These are phyloP conservation scores for Eilema depressum DNA, from an alignment of 2,888 invertebrate species.

Conservation along the genomic window DNA sequence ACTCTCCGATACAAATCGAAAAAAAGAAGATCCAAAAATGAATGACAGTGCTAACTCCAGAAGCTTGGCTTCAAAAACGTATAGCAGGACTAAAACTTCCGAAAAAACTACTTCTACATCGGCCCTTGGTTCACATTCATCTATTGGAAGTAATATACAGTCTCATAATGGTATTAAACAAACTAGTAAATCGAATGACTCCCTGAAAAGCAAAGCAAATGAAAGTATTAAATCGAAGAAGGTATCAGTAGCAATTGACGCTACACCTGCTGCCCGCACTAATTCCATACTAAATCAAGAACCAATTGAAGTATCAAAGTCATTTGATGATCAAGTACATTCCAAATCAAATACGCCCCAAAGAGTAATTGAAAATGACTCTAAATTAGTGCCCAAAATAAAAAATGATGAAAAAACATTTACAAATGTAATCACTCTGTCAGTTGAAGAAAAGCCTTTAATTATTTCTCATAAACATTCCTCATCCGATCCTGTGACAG, in stretches of 20 bases:
- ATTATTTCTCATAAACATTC: slow-evolving; percentile 89
- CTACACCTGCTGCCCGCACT: slow-evolving; percentile 91
- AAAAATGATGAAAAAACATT: slow-evolving; percentile 63
- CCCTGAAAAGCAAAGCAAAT: slow-evolving; percentile 76
- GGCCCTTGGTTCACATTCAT: slow-evolving; percentile 79
- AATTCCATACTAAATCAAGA: slow-evolving; percentile 91
- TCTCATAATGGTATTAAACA: slow-evolving; percentile 63
- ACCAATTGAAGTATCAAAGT: slow-evolving; percentile 91
- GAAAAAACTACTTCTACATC: slow-evolving; percentile 83
- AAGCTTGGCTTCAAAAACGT: slow-evolving; percentile 59
- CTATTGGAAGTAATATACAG: slow-evolving; percentile 73
- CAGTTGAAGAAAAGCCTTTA: slow-evolving; percentile 70
- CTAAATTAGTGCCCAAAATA: slow-evolving; percentile 51
- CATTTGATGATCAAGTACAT: slow-evolving; percentile 82
- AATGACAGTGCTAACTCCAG: slow-evolving; percentile 58
- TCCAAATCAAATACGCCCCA: slow-evolving; percentile 76
- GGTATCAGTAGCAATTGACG: slow-evolving; percentile 93
- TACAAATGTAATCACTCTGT: slow-evolving; percentile 76
- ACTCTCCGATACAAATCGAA: slow-evolving; percentile 70
- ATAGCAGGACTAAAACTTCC: slow-evolving; percentile 73
- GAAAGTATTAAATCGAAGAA: slow-evolving; percentile 87
- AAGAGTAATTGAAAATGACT: slow-evolving; percentile 79
- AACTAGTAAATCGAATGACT: slow-evolving; percentile 77
- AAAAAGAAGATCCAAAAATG: slow-evolving; percentile 59
- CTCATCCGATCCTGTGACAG: slow-evolving; percentile 90